A percentile compares a stretch with the other conserved stretches of the same genome.
Conservation (phyloP, 2,113 vertebrate species). For the Onychorhynchus coronatus region DNA sequence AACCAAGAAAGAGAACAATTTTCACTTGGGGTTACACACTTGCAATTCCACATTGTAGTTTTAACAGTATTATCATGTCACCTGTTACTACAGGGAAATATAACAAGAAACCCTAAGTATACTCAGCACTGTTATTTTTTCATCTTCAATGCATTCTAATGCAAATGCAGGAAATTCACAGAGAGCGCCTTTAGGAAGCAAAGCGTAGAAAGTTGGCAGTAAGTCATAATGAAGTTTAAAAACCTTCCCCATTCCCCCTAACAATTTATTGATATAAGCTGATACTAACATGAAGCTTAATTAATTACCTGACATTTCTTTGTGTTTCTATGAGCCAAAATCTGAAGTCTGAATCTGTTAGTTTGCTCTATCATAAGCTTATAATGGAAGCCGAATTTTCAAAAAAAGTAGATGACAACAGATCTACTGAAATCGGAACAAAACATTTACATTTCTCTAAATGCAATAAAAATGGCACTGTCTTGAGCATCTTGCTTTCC, state of each 20-base stretch:
- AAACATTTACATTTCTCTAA: constrained; percentile 6
- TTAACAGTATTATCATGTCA: constrained; percentile 74
- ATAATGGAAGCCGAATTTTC: not conserved
- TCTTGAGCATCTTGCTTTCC: constrained; percentile 59
- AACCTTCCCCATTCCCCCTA: constrained; percentile 8
- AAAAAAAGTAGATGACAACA: constrained; percentile 33
- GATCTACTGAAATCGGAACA: constrained; percentile 31
- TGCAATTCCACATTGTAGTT: constrained; percentile 67
- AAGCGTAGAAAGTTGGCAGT: constrained; percentile 70
- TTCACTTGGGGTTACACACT: constrained; percentile 73
- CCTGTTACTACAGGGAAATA: constrained; percentile 77
- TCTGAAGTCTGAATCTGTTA: constrained; percentile 41
- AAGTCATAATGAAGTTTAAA: constrained; percentile 72
- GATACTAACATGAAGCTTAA: constrained; percentile 26
- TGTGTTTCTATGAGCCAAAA: constrained; percentile 2
- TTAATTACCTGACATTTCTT: constrained; percentile 49
- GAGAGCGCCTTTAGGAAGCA: constrained; percentile 64
- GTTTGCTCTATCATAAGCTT: constrained; percentile 37
- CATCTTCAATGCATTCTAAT: constrained; percentile 74
- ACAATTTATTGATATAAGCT: constrained; percentile 34
- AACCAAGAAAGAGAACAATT: constrained; percentile 69
- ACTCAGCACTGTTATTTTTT: constrained; percentile 62
- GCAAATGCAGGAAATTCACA: constrained; percentile 72
- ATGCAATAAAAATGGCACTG: constrained; percentile 27
- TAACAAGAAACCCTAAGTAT: constrained; percentile 61